Evolutionary conservation across 2,797 vertebrate genomes (phyloP), one percentile per base, ranked within the genome.

Genomic region (Pagetopsis macropterus): DNA sequence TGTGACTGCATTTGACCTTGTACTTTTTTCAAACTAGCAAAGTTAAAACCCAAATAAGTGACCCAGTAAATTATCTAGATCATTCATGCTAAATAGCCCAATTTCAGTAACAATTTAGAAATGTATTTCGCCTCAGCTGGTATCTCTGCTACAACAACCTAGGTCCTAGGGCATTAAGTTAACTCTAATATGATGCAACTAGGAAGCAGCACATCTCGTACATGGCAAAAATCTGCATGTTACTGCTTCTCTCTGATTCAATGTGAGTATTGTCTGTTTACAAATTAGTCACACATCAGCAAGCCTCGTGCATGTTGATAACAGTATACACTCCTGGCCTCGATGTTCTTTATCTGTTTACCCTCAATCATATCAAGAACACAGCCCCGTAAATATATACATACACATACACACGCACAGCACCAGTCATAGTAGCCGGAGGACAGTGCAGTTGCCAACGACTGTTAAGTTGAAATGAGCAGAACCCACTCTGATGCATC

Each of bases 391-490:
- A 37, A 46, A 21, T 1, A 31, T 27, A 27, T 27, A 21, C 19
- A 43, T 17, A 33, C 46, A 63, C 45, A 40, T 50, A 37, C 21
- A 21, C 54, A 51, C 46, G 37, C 37, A 41, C 11, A 51, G 44
- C 43, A 76, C n/a, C 40, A 70, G 51, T 41, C n/a, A 19, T 23
- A 48, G 50, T 70, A 63, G 81, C 88, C 83, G 48, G 27, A 15
- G 66, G 83, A 73, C 69, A 17, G 9, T 43, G 54, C 72, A 71
- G 51, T 75, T 84, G 70, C 74, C 76, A 75, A 66, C n/a, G 27
- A 76, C 72, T 65, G 70, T 81, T 75, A 55, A 68, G 76, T 76
- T 84, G 71, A 85, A 73, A 83, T 19, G 58, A 71, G 49, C 61
- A 52, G 62, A 78, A 63, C 37, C 23, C 13, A 23, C 69, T 60